Conservation (phyloP, 1,140 invertebrate genomes). For the Scylla paramamosain region DNA sequence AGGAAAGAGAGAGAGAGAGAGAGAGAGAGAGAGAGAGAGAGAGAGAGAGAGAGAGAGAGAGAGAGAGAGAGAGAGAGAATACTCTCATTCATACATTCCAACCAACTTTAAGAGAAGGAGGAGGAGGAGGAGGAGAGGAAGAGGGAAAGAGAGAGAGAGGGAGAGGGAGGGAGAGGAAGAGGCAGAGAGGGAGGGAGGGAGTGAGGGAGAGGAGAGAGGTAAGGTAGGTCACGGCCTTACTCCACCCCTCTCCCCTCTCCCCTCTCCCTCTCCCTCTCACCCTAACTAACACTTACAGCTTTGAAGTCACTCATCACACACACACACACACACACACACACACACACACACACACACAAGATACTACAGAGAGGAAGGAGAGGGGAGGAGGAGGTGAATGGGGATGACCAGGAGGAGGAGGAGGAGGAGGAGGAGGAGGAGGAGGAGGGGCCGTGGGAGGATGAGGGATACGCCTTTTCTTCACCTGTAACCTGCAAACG, state of each 20-base stretch:
- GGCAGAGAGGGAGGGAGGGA: neutral
- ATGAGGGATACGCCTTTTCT: neutral
- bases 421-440: constrained; percentile 1
- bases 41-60: neutral
- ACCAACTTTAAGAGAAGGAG: neutral
- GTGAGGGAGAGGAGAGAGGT: constrained; percentile 7
- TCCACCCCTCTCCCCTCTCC: neutral
- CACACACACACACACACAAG: constrained; percentile 18
- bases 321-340: constrained; percentile 9
- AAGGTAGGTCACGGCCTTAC: neutral
- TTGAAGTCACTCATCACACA: neutral
- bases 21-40: constrained; percentile 23
- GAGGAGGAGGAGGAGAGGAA: neutral
- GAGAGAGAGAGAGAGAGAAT: neutral
- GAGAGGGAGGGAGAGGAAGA: neutral
- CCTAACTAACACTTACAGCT: neutral
- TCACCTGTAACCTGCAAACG: neutral
- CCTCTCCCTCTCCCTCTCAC: neutral
- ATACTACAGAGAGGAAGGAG: neutral
- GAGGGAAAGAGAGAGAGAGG: neutral
- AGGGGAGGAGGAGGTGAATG: neutral
- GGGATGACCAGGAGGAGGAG: neutral
- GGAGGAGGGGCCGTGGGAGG: neutral
- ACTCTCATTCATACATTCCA: no score
- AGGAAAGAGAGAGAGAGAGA: neutral